Percentiles rank a stretch among this genome's conserved stretches.
Conservation (phyloP, 1,140 invertebrate species). For the Formica selysi region DNA sequence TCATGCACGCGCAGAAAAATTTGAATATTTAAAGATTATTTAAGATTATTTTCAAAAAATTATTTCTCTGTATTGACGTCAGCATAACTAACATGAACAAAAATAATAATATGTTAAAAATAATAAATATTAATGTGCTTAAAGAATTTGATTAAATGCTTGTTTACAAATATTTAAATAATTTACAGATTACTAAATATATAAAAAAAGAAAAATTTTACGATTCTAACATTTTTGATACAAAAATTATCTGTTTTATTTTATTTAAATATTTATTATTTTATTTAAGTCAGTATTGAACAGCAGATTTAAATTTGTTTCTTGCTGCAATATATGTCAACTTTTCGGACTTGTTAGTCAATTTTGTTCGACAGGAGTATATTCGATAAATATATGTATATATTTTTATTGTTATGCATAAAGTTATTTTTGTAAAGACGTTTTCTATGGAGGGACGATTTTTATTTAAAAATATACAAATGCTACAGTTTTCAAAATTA, state of each 20-base stretch:
- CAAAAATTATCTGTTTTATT: neutral
- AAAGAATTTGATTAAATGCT: slow-evolving; percentile 2
- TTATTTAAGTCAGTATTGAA: neutral
- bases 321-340: neutral
- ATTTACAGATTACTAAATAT: neutral
- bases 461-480: slow-evolving; percentile 34
- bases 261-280: neutral
- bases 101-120: neutral
- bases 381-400: neutral
- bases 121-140: neutral
- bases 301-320: neutral
- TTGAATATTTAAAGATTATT: neutral
- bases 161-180: neutral
- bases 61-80: neutral
- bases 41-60: too few relatives aligned
- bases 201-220: neutral
- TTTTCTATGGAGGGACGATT: neutral
- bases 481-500: slow-evolving; percentile 18
- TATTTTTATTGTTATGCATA: neutral
- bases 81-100: too few relatives aligned
- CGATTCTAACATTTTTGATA: neutral
- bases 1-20: too few relatives aligned
- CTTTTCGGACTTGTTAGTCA: neutral
- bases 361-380: neutral
- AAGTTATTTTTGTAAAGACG: slow-evolving; percentile 12